Percentiles rank a stretch among this genome's conserved stretches.
Conservation (phyloP, 2,888 invertebrate species). For the Gymnoscelis rufifasciata region DNA sequence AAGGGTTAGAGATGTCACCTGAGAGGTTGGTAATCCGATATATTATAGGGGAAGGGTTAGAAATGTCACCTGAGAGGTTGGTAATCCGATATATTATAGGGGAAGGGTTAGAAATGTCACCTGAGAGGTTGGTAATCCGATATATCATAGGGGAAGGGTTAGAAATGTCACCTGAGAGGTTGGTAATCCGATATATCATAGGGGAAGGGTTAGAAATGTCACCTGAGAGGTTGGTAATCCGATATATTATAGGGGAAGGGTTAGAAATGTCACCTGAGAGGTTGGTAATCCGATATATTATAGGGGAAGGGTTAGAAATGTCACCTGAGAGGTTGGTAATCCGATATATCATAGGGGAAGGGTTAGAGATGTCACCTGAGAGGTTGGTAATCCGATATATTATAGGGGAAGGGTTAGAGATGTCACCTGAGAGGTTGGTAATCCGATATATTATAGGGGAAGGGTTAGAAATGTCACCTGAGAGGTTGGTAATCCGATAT, state of each 20-base stretch:
- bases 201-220: too few species aligned
- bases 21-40: slow-evolving; percentile 97
- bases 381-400: too few species aligned
- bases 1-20: slow-evolving; percentile 99
- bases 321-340: slow-evolving; percentile 96
- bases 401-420: slow-evolving; percentile 99
- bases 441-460: too few species aligned
- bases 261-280: slow-evolving; percentile 99
- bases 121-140: too few species aligned
- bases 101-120: slow-evolving; percentile 99
- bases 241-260: slow-evolving; percentile 99
- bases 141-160: too few species aligned
- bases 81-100: slow-evolving; percentile 99
- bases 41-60: slow-evolving; percentile 99
- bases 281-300: slow-evolving; percentile 99
- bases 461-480: slow-evolving; percentile 99
- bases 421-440: slow-evolving; percentile 99
- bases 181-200: too few species aligned
- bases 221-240: slow-evolving; percentile 98
- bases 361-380: too few species aligned
- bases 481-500: slow-evolving; percentile 99
- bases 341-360: too few species aligned
- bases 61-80: slow-evolving; percentile 99
- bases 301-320: slow-evolving; percentile 99
- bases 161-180: too few species aligned